Evolutionary conservation across 2,888 invertebrate genomes (phyloP).

Genomic region (Colletes collaris): DNA sequence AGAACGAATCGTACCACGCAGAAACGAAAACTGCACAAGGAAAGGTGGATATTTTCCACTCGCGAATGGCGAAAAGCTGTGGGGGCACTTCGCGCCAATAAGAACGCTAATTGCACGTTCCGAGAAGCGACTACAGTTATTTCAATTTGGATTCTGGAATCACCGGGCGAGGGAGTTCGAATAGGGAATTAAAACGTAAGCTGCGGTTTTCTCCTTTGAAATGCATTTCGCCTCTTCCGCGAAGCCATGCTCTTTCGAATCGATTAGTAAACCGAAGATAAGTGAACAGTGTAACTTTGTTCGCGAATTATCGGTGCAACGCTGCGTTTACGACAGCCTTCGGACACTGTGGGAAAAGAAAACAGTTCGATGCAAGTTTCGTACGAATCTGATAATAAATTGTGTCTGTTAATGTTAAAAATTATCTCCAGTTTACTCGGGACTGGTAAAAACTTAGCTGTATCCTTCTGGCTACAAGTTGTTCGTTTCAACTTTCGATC

Average conservation of each 20-base stretch:
- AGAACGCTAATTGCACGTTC: not conserved
- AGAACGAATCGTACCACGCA: too few species aligned
- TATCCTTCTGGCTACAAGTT: too few species aligned
- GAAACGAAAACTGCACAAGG: too few species aligned
- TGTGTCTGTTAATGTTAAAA: too few species aligned
- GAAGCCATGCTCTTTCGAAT: not conserved
- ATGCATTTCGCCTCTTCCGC: not conserved
- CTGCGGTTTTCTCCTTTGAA: not conserved
- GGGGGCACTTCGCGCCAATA: not conserved
- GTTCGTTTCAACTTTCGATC: not conserved
- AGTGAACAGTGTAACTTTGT: too few species aligned
- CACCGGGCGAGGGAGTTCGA: not conserved
- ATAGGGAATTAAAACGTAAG: not conserved
- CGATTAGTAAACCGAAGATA: not conserved
- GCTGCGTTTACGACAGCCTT: too few species aligned
- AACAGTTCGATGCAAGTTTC: too few species aligned
- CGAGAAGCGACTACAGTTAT: slow-evolving; percentile 1
- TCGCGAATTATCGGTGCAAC: too few species aligned
- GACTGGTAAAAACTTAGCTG: too few species aligned
- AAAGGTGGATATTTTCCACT: not conserved
- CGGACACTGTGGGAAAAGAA: too few species aligned
- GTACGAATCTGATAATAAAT: too few species aligned
- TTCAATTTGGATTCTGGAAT: not conserved
- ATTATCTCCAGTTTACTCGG: too few species aligned
- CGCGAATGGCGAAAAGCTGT: not conserved